Percentiles rank a stretch among this genome's conserved stretches.
Evolutionary conservation across 2,888 invertebrate species (phyloP).

Genomic region (Plebejus melissa): DNA sequence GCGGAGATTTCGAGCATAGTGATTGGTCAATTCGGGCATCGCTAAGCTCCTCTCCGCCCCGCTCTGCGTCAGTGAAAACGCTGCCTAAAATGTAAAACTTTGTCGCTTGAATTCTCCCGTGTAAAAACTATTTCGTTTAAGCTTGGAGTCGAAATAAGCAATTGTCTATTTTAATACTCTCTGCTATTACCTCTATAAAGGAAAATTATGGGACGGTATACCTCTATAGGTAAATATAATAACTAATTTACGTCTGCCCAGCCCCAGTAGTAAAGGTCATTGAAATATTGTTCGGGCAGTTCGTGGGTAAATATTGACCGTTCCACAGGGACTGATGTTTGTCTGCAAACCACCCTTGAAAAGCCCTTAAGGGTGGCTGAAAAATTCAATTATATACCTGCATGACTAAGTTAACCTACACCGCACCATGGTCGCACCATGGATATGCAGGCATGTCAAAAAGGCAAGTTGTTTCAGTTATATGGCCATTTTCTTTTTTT

Average conservation of each 20-base stretch:
- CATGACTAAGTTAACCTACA: neutral
- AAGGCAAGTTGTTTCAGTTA: too few species aligned
- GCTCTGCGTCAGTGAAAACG: too few species aligned
- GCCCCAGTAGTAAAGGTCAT: neutral
- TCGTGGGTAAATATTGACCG: conserved; percentile 3
- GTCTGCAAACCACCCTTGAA: neutral
- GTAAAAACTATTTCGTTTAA: neutral
- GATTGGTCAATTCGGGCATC: too few species aligned
- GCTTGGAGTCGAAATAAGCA: neutral
- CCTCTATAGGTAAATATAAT: neutral
- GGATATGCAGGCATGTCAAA: neutral
- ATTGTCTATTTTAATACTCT: neutral
- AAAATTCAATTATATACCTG: neutral
- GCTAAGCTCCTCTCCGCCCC: too few species aligned
- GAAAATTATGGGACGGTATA: neutral
- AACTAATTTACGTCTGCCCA: neutral
- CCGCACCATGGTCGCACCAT: neutral
- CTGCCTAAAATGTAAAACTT: neutral
- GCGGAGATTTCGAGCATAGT: too few species aligned
- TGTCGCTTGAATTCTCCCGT: neutral
- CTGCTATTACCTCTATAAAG: neutral
- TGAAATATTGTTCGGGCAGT: neutral
- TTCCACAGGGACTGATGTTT: neutral
- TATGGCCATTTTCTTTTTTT: too few species aligned
- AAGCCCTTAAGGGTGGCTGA: neutral